phyloP scores from a whole-genome alignment of 2,797 vertebrate genomes.

The Picus viridis region DNA sequence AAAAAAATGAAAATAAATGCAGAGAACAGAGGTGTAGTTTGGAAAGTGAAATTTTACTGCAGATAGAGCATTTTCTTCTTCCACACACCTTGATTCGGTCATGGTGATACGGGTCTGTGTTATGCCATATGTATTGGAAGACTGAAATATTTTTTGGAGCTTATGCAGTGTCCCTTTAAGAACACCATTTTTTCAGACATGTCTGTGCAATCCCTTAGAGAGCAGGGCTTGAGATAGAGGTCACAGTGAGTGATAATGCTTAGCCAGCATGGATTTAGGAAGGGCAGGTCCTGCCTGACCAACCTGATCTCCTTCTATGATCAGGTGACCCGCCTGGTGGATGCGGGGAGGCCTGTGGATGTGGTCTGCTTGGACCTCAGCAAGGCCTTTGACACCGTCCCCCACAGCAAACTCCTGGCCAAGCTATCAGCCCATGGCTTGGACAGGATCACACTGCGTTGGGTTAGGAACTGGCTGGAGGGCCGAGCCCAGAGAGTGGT shows the following conservation, averaged over 20 bases:
- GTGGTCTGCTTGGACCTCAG: no score
- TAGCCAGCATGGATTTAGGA: no score
- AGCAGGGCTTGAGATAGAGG: not conserved
- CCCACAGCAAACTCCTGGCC: no score
- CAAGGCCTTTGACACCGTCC: no score
- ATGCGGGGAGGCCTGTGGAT: no score
- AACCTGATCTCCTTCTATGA: no score
- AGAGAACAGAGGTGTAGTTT: accelerated
- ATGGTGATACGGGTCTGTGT: not conserved
- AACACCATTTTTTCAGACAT: not conserved
- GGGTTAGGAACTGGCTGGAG: no score
- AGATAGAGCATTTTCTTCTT: not conserved
- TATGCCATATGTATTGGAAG: not conserved
- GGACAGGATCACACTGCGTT: no score
- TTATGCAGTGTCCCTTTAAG: not conserved
- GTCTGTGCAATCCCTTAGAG: not conserved
- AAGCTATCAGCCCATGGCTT: no score
- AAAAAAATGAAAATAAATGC: not conserved
- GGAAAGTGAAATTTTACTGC: not conserved
- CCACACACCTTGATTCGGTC: not conserved
- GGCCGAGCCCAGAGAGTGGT: no score
- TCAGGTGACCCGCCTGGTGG: no score
- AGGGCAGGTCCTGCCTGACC: no score
- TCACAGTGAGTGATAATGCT: accelerated
- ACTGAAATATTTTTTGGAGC: not conserved